phyloP scores from a whole-genome alignment of 2,113 vertebrate species.

The Ellobius talpinus region DNA sequence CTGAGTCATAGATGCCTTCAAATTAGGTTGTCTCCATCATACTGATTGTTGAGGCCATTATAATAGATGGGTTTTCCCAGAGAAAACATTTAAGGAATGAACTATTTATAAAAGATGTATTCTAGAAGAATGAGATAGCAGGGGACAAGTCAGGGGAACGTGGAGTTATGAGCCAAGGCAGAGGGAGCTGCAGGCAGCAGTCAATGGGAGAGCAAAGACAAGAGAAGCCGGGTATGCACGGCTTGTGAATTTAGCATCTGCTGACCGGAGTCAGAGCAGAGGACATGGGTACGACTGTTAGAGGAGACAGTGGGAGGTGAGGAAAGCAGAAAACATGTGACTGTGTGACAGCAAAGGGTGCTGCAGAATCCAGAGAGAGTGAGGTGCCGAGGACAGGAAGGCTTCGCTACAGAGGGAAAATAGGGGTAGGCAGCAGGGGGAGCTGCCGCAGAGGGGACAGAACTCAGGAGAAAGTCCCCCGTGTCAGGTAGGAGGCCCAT shows the following conservation, averaged over 20 bases:
- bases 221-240: not conserved
- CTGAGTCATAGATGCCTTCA: not conserved
- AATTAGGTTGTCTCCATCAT: not conserved
- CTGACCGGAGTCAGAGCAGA: not conserved
- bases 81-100: not conserved
- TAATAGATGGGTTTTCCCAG: not conserved
- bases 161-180: too few relatives aligned
- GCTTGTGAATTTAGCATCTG: not conserved
- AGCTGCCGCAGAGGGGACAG: not conserved
- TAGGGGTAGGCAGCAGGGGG: not conserved
- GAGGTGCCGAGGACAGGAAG: not conserved
- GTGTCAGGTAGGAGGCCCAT: not conserved
- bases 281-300: accelerated
- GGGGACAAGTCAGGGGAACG: not conserved
- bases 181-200: too few relatives aligned
- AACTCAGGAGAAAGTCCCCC: not conserved
- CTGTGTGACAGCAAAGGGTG: not conserved
- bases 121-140: not conserved
- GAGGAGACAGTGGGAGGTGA: not conserved
- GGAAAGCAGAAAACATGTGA: not conserved
- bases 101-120: not conserved
- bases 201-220: too few relatives aligned
- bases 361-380: not conserved
- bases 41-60: not conserved
- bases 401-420: not conserved